Evolutionary conservation across 2,888 invertebrate genomes (phyloP), one percentile per base, ranked within the genome.

Genomic region (Xylocampa areola): DNA sequence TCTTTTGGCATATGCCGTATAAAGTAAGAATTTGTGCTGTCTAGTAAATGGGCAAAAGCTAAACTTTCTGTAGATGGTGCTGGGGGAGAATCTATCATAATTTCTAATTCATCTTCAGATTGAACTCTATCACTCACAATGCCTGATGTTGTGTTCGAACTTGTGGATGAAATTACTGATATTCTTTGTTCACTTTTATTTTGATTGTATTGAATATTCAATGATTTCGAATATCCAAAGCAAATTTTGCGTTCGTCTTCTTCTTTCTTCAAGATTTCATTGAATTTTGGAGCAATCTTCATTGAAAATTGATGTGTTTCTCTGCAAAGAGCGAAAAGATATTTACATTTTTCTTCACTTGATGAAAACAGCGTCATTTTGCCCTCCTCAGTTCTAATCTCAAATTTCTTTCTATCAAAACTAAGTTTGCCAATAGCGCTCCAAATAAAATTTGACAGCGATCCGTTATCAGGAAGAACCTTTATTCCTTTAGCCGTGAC

Each of bases 321-420:
- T 84, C 97, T 96, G 90, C 98, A 98, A 39, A 98, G 94, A 27
- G 96, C 96, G 77, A 98, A 95, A 62, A 99, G 94, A 87, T 98
- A 96, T 92, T 98, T 97, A 86, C 98, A 98, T 90, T 98, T 98
- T 84, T 98, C 98, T 90, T 99, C 99, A 85, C 97, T 97, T 49
- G 96, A 96, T 2, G 99, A 97, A 90, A 97, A 99, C 67, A 99
- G 95, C 0, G 97, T 97, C 71, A 98, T 96, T 85, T 97, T 97
- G 77, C 96, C 97, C 81, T 98, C 98, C 53, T 97, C 97, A 7
- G 98, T 97, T 63, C 98, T 96, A 79, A 99, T 98, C 92, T 99
- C 98, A 90, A 99, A 99, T 91, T 99, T 99, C 92, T 99, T 99
- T 82, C 98, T 96, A 95, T 99, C 99, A 89, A 99, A 99, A 87